Evolutionary conservation across 2,797 vertebrate genomes (phyloP), one percentile per base, ranked within the genome.

Genomic region (Crenuchus spilurus): DNA sequence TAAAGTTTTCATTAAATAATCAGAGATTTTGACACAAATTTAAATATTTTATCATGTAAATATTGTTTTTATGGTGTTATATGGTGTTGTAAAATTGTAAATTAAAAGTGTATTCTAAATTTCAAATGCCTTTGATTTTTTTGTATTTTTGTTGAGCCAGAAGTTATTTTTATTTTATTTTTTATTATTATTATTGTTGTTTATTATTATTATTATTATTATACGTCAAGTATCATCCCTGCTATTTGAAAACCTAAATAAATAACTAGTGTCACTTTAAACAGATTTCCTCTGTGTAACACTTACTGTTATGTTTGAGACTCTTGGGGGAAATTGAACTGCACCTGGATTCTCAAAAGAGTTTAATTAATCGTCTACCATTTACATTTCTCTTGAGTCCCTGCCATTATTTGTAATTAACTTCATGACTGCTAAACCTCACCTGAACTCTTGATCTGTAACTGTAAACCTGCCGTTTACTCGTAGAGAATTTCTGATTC

Each of bases 61-160:
- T 92, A 91, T 72, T 81, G 74, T 51, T 63, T 80, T 54, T 66
- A 78, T 74, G 6, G 68, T 68, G 64, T 65, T 79, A 80, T 82
- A 84, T 60, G 81, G 46, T 68, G 62, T 76, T 88, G 72, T 84
- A 80, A 86, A 72, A 48, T 69, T 92, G 89, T 94, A 92, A 91
- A 94, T 94, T 91, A 92, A 77, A 93, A 91, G 70, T 66, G 72
- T 86, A 90, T 92, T 92, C 88, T 91, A 90, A 87, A 64, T 4
- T 8, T 74, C n/a, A n/a, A n/a, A n/a, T n/a, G n/a, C n/a, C n/a
- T n/a, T n/a, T n/a, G n/a, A n/a, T 30, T 6, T 48, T 62, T 20
- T 61, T 20, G 44, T 11, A 55, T 11, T 5, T 61, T 35, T 41
- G 63, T 18, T 54, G 20, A 54, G 8, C 51, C 24, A 26, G 84